Evolutionary conservation across 2,113 vertebrate genomes (phyloP).

Genomic region (Gopherus flavomarginatus): DNA sequence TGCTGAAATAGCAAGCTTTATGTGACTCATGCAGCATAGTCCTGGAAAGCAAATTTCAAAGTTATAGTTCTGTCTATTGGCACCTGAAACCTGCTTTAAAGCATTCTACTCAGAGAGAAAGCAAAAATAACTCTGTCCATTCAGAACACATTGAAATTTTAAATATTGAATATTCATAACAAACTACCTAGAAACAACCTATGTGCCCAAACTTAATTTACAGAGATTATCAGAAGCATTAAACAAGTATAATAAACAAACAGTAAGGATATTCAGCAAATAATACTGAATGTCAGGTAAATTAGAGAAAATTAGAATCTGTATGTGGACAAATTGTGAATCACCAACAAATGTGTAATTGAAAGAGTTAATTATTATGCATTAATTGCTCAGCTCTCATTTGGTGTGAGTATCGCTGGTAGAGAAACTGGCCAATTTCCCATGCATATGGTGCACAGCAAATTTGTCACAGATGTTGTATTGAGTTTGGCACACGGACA

Average conservation of each 20-base stretch:
- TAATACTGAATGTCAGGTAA: neutral
- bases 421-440: neutral
- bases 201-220: neutral
- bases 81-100: neutral
- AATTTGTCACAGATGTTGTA: neutral
- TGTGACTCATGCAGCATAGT: neutral
- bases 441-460: neutral
- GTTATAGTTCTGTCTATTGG: neutral
- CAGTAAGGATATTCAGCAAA: neutral
- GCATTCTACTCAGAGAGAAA: neutral
- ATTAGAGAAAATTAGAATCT: neutral
- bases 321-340: neutral
- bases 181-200: neutral
- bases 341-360: neutral
- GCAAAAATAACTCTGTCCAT: neutral
- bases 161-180: neutral
- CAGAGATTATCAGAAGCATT: neutral
- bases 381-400: neutral
- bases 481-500: neutral
- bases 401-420: neutral
- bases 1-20: neutral
- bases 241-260: neutral
- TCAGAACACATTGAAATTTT: neutral
- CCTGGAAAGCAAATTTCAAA: rapidly evolving
- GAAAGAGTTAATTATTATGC: neutral